These are phyloP conservation scores for Chloroceryle amazona DNA, from an alignment of 2,797 vertebrate species.

Conservation along the genomic window DNA sequence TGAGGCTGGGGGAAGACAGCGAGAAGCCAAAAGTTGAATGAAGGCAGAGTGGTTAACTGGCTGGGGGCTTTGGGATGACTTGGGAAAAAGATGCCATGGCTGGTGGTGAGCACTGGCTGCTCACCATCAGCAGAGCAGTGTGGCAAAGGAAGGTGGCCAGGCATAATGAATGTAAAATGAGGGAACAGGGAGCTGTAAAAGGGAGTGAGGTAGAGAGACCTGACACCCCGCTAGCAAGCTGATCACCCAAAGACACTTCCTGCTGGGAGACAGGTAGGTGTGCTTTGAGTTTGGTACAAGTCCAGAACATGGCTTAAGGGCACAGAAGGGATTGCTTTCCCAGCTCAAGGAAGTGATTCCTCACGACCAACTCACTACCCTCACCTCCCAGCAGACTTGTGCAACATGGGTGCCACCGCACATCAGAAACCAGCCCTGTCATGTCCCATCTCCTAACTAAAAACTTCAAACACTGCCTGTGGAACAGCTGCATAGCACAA, in stretches of 20 bases:
- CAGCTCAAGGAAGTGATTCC: background rate
- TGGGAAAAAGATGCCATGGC: background rate
- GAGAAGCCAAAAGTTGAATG: background rate
- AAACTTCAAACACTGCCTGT: background rate
- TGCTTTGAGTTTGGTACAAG: background rate
- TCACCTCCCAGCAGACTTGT: background rate
- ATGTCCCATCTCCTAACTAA: background rate
- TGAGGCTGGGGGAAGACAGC: background rate
- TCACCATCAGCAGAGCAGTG: accelerated
- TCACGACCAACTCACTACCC: background rate
- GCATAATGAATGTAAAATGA: background rate
- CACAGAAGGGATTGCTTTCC: background rate
- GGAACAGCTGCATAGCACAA: background rate
- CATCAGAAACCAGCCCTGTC: background rate
- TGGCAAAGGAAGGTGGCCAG: background rate
- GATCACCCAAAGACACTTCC: background rate
- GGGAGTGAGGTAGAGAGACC: background rate
- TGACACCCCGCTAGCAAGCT: background rate
- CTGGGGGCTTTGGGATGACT: background rate
- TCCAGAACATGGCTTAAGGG: background rate
- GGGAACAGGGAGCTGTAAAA: background rate
- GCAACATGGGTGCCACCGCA: accelerated
- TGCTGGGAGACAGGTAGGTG: accelerated
- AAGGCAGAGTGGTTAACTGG: background rate
- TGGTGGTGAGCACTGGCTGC: background rate